Evolutionary conservation across 1,140 invertebrate species (phyloP), one percentile per base, ranked within the genome.

Genomic region (Microplitis demolitor): DNA sequence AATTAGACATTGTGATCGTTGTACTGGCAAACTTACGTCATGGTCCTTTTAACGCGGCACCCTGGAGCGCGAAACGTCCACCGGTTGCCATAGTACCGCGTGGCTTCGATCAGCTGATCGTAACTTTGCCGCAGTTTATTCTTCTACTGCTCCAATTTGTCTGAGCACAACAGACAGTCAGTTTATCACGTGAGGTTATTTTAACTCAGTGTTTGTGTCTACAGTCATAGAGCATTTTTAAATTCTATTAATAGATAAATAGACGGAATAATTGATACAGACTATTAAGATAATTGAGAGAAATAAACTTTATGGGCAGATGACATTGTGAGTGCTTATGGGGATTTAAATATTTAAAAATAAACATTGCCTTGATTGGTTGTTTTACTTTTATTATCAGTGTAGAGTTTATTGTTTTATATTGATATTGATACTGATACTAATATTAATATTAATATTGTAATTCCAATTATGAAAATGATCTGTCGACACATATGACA

Each of bases 21-120:
- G 33, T 11, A 11, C 8, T 35, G 35, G 11, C 9, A 31, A 50
- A 16, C 53, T 14, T 31, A 51, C 13, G 11, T 63, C 4, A 66
- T 6, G 24, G 24, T 69, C 16, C 24, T 58, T 64, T 62, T 58
- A 31, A 69, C 69, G 61, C 70, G 74, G 63, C 63, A 58, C 16
- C 56, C 53, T 71, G 74, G 58, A 62, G 71, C 58, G 66, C 64
- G 14, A 63, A 62, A 54, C 14, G 33, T 61, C 66, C 34, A 74
- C 56, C 50, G 58, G 80, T 80, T 78, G 74, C 75, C 79, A 78
- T 79, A 79, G 80, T 71, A 79, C 68, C 78, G 79, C 83, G 82
- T 82, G 80, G 76, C 82, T 24, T 24, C 24, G 79, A 85, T 85
- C 85, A 85, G 85, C 85, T 85, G 85, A 85, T 85, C 79, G 76